phyloP scores from a whole-genome alignment of 1,140 invertebrate species.

The Brachionus manjavacas region DNA sequence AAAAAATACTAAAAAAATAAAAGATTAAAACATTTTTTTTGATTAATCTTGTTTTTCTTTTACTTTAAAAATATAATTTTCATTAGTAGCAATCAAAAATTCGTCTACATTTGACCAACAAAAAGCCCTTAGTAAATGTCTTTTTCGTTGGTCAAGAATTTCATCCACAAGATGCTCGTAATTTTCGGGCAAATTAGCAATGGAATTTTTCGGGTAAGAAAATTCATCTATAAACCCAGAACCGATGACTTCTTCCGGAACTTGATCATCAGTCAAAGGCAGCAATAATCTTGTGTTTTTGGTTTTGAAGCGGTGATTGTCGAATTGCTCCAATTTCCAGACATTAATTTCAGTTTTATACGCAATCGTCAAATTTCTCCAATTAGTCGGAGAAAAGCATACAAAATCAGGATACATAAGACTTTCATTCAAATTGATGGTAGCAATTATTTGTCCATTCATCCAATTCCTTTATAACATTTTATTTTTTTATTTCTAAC shows the following conservation, averaged over 20 bases:
- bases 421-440: conserved; percentile 1
- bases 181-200: conserved; percentile 2
- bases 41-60: not conserved
- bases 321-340: conserved; percentile 37
- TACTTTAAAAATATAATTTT: conserved; percentile 41
- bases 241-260: not conserved
- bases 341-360: conserved; percentile 6
- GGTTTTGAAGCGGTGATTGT: not conserved
- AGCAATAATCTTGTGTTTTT: not conserved
- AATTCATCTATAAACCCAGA: not conserved
- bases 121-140: not conserved
- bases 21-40: not conserved
- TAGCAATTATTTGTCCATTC: not conserved
- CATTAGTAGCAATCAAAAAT: not conserved
- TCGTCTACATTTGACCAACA: conserved; percentile 30
- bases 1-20: not conserved
- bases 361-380: conserved; percentile 17
- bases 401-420: conserved; percentile 5
- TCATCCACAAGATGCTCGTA: not conserved
- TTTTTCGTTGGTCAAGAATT: not conserved
- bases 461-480: conserved; percentile 1
- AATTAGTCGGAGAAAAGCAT: conserved; percentile 24
- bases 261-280: not conserved
- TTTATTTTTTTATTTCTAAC: not conserved
- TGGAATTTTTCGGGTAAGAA: not conserved